A percentile compares a stretch with the other conserved stretches of the same genome.
Evolutionary conservation across 2,797 vertebrate genomes (phyloP).

Genomic region (Nothura maculosa): DNA sequence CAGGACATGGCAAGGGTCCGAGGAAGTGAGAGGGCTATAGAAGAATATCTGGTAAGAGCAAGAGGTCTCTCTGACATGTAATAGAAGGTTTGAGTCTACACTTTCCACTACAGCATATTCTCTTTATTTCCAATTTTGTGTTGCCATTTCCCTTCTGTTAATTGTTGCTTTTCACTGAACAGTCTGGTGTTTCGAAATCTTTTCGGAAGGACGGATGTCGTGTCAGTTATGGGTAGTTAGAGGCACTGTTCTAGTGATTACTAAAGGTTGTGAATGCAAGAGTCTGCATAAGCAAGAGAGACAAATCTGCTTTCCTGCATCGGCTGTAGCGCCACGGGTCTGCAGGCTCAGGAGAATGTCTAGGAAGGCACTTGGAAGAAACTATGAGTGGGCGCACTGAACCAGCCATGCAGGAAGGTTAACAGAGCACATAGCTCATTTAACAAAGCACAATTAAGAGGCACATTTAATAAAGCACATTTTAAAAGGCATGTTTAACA

Average conservation of each 20-base stretch:
- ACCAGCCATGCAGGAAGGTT: too few species aligned
- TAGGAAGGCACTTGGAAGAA: too few species aligned
- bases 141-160: not conserved
- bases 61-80: fast-evolving
- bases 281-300: not conserved
- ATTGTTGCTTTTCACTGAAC: not conserved
- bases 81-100: not conserved
- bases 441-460: too few species aligned
- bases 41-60: not conserved
- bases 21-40: too few species aligned
- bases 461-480: too few species aligned
- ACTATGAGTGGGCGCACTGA: too few species aligned
- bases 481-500: too few species aligned
- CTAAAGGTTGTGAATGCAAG: not conserved
- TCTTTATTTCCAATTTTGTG: not conserved
- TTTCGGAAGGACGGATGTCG: not conserved
- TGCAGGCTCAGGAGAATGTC: not conserved
- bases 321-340: fast-evolving
- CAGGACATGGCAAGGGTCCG: too few species aligned
- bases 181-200: not conserved
- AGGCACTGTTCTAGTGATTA: not conserved
- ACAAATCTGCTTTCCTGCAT: not conserved
- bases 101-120: fast-evolving
- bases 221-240: not conserved
- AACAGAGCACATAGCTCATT: too few species aligned